A percentile compares a stretch with the other conserved stretches of the same genome.
Evolutionary conservation across 2,888 invertebrate genomes (phyloP).

Genomic region (Aelia acuminata): DNA sequence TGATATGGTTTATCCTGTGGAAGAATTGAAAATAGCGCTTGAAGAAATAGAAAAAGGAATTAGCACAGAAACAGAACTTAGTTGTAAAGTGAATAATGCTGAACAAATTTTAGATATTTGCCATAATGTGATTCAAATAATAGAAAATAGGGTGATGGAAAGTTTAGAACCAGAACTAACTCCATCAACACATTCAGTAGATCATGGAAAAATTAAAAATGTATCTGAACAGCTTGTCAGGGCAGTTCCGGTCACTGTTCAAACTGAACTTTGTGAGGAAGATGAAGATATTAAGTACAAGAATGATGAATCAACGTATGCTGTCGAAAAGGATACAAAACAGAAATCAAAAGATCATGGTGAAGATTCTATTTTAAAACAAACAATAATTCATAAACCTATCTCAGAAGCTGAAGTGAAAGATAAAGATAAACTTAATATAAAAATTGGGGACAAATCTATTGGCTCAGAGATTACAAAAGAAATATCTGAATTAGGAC

Average conservation of each 20-base stretch:
- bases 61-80: constrained; percentile 52
- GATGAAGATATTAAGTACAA: neutral
- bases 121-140: constrained; percentile 64
- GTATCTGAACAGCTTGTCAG: constrained; percentile 50
- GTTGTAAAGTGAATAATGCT: constrained; percentile 65
- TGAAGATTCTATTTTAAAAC: neutral
- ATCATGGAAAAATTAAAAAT: constrained; percentile 61
- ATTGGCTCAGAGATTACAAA: neutral
- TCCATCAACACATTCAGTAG: constrained; percentile 61
- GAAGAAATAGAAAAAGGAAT: constrained; percentile 59
- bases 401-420: neutral
- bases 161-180: constrained; percentile 51
- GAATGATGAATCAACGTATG: neutral
- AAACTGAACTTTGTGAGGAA: constrained; percentile 54
- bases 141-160: constrained; percentile 61
- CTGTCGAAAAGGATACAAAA: constrained; percentile 58
- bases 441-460: neutral
- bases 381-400: neutral
- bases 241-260: constrained; percentile 39
- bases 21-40: constrained; percentile 62
- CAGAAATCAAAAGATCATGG: constrained; percentile 61
- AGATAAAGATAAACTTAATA: neutral
- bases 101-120: constrained; percentile 68
- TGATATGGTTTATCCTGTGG: constrained; percentile 59
- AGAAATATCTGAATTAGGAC: neutral